Conservation (phyloP, 2,888 invertebrate species). For the Hylaea fasciaria region DNA sequence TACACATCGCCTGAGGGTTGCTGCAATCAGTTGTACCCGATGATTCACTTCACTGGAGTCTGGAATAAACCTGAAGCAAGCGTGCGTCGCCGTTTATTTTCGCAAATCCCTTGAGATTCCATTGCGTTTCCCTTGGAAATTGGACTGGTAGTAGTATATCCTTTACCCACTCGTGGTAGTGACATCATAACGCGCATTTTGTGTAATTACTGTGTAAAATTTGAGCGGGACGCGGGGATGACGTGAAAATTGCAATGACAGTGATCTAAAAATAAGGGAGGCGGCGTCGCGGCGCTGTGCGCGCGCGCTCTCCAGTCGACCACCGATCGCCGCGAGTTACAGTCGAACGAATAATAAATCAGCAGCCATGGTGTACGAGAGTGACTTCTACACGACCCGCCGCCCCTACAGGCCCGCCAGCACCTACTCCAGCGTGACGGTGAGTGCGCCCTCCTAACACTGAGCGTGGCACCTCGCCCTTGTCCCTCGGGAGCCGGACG, state of each 20-base stretch:
- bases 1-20: slow-evolving; percentile 46
- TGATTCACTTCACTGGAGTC: slow-evolving; percentile 49
- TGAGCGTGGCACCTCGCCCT: slow-evolving; percentile 72
- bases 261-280: slow-evolving; percentile 80
- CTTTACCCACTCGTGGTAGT: slow-evolving; percentile 68
- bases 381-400: slow-evolving; percentile 96
- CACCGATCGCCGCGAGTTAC: slow-evolving; percentile 78
- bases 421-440: slow-evolving; percentile 91
- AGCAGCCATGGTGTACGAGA: slow-evolving; percentile 94
- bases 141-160: slow-evolving; percentile 55
- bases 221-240: slow-evolving; percentile 63
- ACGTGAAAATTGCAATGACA: slow-evolving; percentile 84
- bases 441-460: slow-evolving; percentile 67
- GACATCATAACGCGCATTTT: slow-evolving; percentile 57
- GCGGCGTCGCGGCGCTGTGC: slow-evolving; percentile 59
- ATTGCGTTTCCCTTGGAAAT: slow-evolving; percentile 54
- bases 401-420: slow-evolving; percentile 92
- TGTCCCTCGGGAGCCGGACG: slow-evolving; percentile 79
- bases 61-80: slow-evolving; percentile 8
- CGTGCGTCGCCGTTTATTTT: slow-evolving; percentile 43
- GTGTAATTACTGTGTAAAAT: slow-evolving; percentile 64
- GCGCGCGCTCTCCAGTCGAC: slow-evolving; percentile 76
- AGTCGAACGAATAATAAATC: slow-evolving; percentile 73
- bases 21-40: slow-evolving; percentile 31
- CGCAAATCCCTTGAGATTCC: slow-evolving; percentile 47